Conservation (phyloP, 2,113 vertebrate species). For the Smithornis capensis region DNA sequence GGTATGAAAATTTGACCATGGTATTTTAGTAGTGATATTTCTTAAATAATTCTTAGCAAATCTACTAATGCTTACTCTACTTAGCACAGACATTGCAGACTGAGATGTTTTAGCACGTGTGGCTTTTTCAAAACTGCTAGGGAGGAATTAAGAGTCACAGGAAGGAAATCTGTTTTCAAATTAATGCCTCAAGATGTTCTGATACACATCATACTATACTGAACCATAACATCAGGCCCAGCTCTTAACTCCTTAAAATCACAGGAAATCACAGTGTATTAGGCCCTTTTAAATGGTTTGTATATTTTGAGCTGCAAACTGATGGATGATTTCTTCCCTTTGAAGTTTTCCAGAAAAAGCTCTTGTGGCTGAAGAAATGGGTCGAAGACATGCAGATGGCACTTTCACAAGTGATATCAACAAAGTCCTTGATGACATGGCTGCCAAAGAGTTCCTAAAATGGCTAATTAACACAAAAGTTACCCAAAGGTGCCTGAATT, state of each 20-base stretch:
- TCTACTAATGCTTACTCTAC: background rate
- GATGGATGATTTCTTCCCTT: conserved; percentile 28
- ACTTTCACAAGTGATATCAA: conserved; percentile 95
- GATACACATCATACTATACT: fast-evolving
- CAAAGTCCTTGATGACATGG: conserved; percentile 91
- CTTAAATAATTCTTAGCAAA: background rate
- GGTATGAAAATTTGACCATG: background rate
- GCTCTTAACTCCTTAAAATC: background rate
- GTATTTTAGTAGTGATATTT: background rate
- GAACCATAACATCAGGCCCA: background rate
- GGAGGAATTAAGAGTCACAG: background rate
- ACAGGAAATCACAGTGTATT: background rate
- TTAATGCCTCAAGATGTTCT: background rate
- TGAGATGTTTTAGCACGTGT: background rate
- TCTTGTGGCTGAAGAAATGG: conserved; percentile 67
- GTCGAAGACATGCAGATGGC: conserved; percentile 90
- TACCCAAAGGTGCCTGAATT: conserved; percentile 77
- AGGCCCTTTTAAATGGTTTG: background rate
- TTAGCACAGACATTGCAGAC: background rate
- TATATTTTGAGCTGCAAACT: conserved; percentile 1
- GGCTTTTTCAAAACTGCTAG: background rate
- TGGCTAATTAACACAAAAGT: conserved; percentile 93
- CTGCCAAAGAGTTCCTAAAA: conserved; percentile 91
- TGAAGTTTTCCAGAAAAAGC: conserved; percentile 80
- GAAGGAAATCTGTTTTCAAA: background rate